phyloP scores from a whole-genome alignment of 2,113 vertebrate genomes.

The Orthonyx spaldingii region DNA sequence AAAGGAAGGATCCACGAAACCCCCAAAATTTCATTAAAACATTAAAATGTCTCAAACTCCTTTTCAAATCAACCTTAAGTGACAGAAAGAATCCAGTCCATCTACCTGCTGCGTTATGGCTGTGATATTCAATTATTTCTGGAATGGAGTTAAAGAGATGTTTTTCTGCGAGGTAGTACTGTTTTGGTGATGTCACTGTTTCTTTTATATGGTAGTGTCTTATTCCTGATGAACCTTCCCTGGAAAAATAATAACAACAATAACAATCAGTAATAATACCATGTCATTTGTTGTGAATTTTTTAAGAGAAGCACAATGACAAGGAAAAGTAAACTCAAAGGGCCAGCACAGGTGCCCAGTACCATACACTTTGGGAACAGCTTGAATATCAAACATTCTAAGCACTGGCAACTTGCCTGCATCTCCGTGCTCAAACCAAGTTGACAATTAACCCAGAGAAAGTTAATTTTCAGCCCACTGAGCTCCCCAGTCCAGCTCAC shows the following conservation, averaged over 20 bases:
- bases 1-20: not conserved
- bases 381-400: not conserved
- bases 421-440: not conserved
- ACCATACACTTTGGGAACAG: not conserved
- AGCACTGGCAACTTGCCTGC: rapidly evolving
- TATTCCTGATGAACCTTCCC: constrained; percentile 76
- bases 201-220: constrained; percentile 89
- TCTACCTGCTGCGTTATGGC: constrained; percentile 91
- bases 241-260: constrained; percentile 41
- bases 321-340: not conserved
- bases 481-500: not conserved
- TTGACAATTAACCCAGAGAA: not conserved
- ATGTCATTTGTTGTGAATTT: not conserved
- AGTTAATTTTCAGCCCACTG: not conserved
- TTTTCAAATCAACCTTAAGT: not conserved
- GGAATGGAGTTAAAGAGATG: constrained; percentile 86
- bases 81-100: not conserved
- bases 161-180: constrained; percentile 89
- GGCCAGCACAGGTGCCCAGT: rapidly evolving
- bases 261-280: not conserved
- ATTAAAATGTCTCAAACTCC: not conserved
- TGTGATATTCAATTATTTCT: constrained; percentile 93
- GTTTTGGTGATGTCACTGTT: constrained; percentile 71
- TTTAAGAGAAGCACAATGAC: not conserved
- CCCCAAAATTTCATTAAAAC: not conserved